These are phyloP conservation scores for Ploceus nigricollis DNA, from an alignment of 2,113 vertebrate genomes.

Conservation along the genomic window DNA sequence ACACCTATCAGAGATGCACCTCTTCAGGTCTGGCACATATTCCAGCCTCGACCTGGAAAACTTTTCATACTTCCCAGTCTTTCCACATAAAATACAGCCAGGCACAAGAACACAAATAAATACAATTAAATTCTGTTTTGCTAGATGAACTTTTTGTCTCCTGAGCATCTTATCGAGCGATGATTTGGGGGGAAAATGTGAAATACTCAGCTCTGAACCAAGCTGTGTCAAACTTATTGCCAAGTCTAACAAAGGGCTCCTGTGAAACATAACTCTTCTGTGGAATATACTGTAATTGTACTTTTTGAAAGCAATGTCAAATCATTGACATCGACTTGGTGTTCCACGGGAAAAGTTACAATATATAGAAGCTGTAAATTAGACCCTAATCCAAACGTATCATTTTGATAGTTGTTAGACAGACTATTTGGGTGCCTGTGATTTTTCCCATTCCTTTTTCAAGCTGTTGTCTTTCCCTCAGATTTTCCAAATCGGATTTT, in stretches of 20 bases:
- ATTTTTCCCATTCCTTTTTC: background rate
- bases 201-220: background rate
- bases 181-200: background rate
- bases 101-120: background rate
- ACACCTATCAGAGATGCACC: background rate
- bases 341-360: background rate
- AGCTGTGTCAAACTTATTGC: background rate
- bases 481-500: background rate
- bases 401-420: background rate
- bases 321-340: slow-evolving; percentile 30
- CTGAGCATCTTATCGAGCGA: accelerated
- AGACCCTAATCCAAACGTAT: slow-evolving; percentile 28
- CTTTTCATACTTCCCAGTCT: background rate
- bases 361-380: background rate
- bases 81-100: background rate
- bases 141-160: background rate
- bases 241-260: slow-evolving; percentile 17
- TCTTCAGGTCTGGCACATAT: background rate
- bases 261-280: background rate
- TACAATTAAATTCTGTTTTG: background rate
- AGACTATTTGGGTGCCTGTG: background rate
- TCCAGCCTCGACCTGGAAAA: background rate
- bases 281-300: background rate
- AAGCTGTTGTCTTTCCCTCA: background rate
- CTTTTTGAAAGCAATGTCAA: slow-evolving; percentile 44